Evolutionary conservation across 2,888 invertebrate species (phyloP).

Genomic region (Pelosia muscerda): DNA sequence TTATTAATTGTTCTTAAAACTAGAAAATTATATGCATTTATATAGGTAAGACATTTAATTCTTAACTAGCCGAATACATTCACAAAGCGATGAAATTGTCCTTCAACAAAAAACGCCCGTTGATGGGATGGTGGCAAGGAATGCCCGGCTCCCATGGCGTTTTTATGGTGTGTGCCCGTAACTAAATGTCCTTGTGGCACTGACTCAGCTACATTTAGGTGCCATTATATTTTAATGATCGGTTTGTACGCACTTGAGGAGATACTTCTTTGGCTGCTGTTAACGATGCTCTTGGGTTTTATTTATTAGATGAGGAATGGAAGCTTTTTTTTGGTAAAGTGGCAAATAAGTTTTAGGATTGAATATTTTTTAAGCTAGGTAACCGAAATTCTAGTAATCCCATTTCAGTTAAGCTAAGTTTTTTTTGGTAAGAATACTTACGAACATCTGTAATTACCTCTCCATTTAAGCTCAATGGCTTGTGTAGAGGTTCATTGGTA

Average conservation of each 20-base stretch:
- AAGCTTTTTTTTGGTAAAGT: background rate
- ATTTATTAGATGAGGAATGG: conserved; percentile 12
- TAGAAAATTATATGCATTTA: too few species aligned
- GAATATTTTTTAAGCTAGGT: background rate
- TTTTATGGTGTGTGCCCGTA: conserved; percentile 76
- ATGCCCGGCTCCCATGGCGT: conserved; percentile 78
- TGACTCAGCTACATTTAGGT: conserved; percentile 66
- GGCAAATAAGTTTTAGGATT: background rate
- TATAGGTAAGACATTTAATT: conserved; percentile 6
- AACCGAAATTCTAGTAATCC: too few species aligned
- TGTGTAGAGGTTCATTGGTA: too few species aligned
- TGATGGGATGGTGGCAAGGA: conserved; percentile 67
- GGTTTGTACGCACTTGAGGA: conserved; percentile 37
- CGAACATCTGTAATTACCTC: too few species aligned
- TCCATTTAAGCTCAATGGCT: too few species aligned
- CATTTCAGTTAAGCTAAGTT: too few species aligned
- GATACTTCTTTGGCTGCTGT: conserved; percentile 27
- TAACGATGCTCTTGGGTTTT: conserved; percentile 20
- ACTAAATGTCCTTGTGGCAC: conserved; percentile 76
- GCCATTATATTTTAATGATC: conserved; percentile 43
- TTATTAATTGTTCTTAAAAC: background rate
- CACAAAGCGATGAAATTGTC: conserved; percentile 54
- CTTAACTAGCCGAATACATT: conserved; percentile 8
- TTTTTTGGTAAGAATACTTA: too few species aligned
- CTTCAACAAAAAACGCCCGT: conserved; percentile 62